Base-by-base conservation (phyloP, 2,113 vertebrate species). In the Chauna torquata region DNA sequence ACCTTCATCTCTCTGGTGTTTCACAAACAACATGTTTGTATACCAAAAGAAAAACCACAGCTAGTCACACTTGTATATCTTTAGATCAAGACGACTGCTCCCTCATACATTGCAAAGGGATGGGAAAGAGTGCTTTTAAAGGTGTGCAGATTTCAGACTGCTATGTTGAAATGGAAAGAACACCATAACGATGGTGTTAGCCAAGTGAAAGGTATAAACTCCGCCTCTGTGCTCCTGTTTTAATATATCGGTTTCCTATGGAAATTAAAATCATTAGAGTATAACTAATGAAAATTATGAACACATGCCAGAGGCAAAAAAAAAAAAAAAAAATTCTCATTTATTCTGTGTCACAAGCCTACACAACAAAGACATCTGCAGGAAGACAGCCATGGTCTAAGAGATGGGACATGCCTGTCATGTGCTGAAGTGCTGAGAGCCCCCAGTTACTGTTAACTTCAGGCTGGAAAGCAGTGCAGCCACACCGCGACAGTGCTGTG, bases 401-500 rank as follows among this genome's bases (percentile, higher is more conserved):
- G 30, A 32, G 52, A 49, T 3, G 8, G 72, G n/a, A 17, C 17
- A 12, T 3, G 25, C 27, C 12, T 19, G 32, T 34, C 61, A 23
- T 0, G 6, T 40, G 71, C 20, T 17, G n/a, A 58, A 68, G 17
- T 20, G 57, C 65, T 22, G 58, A 71, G 10, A 5, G 16, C 28
- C 28, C 36, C 28, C 38, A 2, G 19, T 18, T 40, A 8, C 50
- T 13, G 30, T 3, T 27, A 34, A 52, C 49, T 24, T 58, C 13
- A 27, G 57, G 22, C 13, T 14, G 49, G 32, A 57, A 32, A 62
- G 54, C 32, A 12, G 45, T 45, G 59, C 19, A 23, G 45, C 16
- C 59, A 6, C 25, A 4, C 12, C 1, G 1, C 45, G 15, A 3
- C 1, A 16, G 38, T 30, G 24, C 65, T 14, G 36, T 0, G 1